These are phyloP conservation scores for Pheosia gnoma DNA, from an alignment of 2,888 invertebrate genomes.

Conservation along the genomic window DNA sequence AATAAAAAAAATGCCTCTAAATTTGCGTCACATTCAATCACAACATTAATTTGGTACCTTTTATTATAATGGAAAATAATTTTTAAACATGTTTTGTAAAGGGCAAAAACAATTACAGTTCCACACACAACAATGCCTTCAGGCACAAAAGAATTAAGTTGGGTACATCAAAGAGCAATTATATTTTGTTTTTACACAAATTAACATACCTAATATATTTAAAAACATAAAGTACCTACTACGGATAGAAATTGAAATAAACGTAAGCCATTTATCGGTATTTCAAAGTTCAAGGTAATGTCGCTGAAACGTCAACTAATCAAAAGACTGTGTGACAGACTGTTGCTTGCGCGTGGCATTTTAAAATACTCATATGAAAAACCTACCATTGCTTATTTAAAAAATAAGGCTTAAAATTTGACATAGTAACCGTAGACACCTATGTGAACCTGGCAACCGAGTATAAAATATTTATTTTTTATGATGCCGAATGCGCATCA, in stretches of 20 bases:
- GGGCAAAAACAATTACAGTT: no score
- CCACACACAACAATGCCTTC: neutral
- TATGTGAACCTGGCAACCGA: no score
- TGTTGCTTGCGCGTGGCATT: neutral
- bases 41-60: neutral
- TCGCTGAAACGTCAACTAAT: neutral
- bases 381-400: neutral
- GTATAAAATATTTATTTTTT: neutral
- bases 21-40: neutral
- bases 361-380: neutral
- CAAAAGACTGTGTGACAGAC: neutral
- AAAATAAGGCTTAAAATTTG: no score
- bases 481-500: neutral
- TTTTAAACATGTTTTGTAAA: neutral
- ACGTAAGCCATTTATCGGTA: neutral
- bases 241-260: no score
- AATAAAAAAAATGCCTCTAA: neutral
- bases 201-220: no score
- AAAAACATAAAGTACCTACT: no score
- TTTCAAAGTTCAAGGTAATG: neutral
- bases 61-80: neutral
- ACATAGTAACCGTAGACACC: no score
- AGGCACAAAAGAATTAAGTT: neutral
- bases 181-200: neutral
- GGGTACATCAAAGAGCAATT: neutral